Evolutionary conservation across 2,113 vertebrate species (phyloP), one percentile per base, ranked within the genome.

Genomic region (Dasyornis broadbenti): DNA sequence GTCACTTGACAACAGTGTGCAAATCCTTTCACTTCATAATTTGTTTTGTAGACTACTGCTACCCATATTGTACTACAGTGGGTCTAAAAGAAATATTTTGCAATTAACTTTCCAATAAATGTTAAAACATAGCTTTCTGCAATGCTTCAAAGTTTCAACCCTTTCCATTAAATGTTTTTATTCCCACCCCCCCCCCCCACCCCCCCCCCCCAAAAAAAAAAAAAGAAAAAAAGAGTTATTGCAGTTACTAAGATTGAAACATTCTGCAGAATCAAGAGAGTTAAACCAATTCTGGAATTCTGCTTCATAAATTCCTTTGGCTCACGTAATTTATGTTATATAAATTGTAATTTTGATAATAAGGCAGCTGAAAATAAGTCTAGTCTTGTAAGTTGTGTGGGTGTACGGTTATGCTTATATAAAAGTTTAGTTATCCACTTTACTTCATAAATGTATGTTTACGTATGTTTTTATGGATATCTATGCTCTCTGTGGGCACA

Each of bases 311-410:
- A 92, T 81, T 79, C 57, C n/a, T 96, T 72, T 82, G 95, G 77
- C 63, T 86, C 71, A 65, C 31, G 27, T 72, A 45, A 90, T 83
- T 90, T 86, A 68, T 40, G 54, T 90, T 70, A 88, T 10, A 95
- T 83, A 86, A 96, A 95, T 86, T 88, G 42, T 31, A 82, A 94
- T 92, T 93, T 54, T 83, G 76, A 93, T 96, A 94, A 90, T 93
- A 90, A 86, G 82, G 71, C 31, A 90, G 70, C 73, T 77, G 95
- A 93, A 96, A 90, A 90, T 96, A 95, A 86, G 86, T 95, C 94
- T 90, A 90, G 90, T 96, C 95, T 92, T 93, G 63, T 64, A 96
- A 70, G 22, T n/a, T 89, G 83, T 94, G 92, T 97, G 94, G 94
- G 95, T 94, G 90, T 94, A 81, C 6, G 35, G 86, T 88, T 96